Evolutionary conservation across 1,140 invertebrate species (phyloP).

Genomic region (Ceratosolen solmsi): DNA sequence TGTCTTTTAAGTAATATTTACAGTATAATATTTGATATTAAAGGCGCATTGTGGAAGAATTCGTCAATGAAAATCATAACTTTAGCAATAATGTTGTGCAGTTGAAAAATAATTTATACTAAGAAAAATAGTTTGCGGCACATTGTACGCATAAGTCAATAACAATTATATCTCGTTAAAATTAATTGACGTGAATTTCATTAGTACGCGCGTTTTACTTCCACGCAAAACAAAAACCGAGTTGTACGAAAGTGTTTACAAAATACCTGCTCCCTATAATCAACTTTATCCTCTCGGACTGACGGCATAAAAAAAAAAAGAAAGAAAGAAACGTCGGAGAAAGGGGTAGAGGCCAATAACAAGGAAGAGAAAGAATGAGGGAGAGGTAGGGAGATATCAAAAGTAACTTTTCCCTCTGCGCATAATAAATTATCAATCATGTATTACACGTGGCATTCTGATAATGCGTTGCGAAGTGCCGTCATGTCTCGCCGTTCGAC

Average conservation of each 20-base stretch:
- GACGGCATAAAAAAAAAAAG: background rate
- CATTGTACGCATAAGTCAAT: background rate
- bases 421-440: conserved; percentile 52
- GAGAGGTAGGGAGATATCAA: background rate
- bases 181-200: conserved; percentile 7
- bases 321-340: background rate
- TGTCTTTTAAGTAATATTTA: no score
- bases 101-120: no score
- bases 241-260: background rate
- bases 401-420: conserved; percentile 40
- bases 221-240: background rate
- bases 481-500: conserved; percentile 42
- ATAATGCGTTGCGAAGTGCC: conserved; percentile 49
- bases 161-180: background rate
- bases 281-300: background rate
- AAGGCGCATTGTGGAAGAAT: no score
- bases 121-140: background rate
- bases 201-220: background rate
- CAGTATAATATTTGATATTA: no score
- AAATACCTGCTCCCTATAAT: conserved; percentile 27
- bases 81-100: no score
- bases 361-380: background rate
- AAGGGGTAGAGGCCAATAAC: background rate
- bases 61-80: no score
- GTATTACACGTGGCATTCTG: conserved; percentile 47